phyloP scores from a whole-genome alignment of 2,797 vertebrate genomes.

The Pseudochirops cupreus region DNA sequence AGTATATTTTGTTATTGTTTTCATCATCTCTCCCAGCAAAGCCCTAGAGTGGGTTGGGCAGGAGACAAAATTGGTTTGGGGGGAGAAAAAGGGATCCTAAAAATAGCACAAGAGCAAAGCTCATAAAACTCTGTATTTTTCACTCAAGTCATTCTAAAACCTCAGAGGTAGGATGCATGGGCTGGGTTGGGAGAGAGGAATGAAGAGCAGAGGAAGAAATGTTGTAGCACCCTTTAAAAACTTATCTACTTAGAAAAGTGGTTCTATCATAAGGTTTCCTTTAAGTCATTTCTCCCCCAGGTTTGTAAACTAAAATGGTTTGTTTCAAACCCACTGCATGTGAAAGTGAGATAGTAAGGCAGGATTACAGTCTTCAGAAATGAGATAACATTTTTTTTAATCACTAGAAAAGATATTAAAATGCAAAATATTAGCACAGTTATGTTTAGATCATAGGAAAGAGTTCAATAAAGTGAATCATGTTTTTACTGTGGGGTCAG shows the following conservation, averaged over 20 bases:
- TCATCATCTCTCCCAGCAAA: neutral
- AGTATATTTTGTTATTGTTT: slow-evolving; percentile 31
- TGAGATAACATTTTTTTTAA: slow-evolving; percentile 43
- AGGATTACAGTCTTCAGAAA: slow-evolving; percentile 48
- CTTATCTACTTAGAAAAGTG: neutral
- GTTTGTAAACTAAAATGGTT: slow-evolving; percentile 45
- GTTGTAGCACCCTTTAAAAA: slow-evolving; percentile 48
- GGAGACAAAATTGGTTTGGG: slow-evolving; percentile 59
- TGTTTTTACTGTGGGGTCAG: slow-evolving; percentile 31
- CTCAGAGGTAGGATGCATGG: slow-evolving; percentile 14
- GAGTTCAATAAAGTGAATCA: slow-evolving; percentile 37
- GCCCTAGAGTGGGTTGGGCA: slow-evolving; percentile 6
- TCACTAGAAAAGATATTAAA: slow-evolving; percentile 35
- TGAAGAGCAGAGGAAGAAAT: neutral
- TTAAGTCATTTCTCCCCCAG: neutral
- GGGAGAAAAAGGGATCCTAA: slow-evolving; percentile 63
- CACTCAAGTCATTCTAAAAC: slow-evolving; percentile 60
- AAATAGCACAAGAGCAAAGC: slow-evolving; percentile 62
- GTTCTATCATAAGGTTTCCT: neutral
- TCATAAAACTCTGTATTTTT: slow-evolving; percentile 70
- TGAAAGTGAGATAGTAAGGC: neutral
- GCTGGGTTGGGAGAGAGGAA: neutral
- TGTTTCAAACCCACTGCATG: slow-evolving; percentile 3
- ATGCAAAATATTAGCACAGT: slow-evolving; percentile 40
- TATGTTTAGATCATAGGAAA: slow-evolving; percentile 33